A percentile compares a stretch with the other conserved stretches of the same genome.
Conservation (phyloP, 2,113 vertebrate genomes). For the Meleagris gallopavo region DNA sequence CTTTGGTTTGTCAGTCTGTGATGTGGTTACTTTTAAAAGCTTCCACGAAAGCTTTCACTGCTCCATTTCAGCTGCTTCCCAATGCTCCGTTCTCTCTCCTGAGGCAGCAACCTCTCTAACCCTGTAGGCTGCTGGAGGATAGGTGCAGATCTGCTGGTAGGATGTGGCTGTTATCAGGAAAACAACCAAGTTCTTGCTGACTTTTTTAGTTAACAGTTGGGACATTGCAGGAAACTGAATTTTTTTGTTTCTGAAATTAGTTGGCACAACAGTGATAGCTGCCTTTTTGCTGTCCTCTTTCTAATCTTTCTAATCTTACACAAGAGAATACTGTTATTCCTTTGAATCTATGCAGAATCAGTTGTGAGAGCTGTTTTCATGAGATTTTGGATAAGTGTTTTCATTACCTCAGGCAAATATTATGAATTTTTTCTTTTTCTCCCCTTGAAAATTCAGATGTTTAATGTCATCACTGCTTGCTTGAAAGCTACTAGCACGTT, state of each 20-base stretch:
- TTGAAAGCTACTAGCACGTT: constrained; percentile 16
- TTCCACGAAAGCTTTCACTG: neutral
- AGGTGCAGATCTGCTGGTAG: neutral
- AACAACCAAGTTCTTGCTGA: neutral
- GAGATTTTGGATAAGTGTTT: constrained; percentile 8
- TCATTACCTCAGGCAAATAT: constrained; percentile 54
- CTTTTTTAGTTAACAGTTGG: neutral
- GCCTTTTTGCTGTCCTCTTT: constrained; percentile 29
- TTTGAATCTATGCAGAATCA: constrained; percentile 15
- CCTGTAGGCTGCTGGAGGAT: neutral
- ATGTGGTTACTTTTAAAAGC: neutral
- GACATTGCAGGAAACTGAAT: rapidly evolving
- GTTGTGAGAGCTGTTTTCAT: neutral
- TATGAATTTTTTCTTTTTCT: neutral
- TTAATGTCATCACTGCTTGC: neutral
- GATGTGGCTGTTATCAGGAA: neutral
- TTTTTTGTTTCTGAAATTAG: constrained; percentile 9
- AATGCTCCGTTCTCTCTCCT: neutral
- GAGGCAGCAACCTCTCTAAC: neutral
- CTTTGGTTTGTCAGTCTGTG: neutral
- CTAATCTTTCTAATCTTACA: neutral
- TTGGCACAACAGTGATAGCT: constrained; percentile 13
- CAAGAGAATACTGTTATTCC: neutral
- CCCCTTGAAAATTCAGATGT: neutral
- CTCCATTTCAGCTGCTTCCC: neutral